These are phyloP conservation scores for Raja brachyura DNA, from an alignment of 2,113 vertebrate species.

Conservation along the genomic window DNA sequence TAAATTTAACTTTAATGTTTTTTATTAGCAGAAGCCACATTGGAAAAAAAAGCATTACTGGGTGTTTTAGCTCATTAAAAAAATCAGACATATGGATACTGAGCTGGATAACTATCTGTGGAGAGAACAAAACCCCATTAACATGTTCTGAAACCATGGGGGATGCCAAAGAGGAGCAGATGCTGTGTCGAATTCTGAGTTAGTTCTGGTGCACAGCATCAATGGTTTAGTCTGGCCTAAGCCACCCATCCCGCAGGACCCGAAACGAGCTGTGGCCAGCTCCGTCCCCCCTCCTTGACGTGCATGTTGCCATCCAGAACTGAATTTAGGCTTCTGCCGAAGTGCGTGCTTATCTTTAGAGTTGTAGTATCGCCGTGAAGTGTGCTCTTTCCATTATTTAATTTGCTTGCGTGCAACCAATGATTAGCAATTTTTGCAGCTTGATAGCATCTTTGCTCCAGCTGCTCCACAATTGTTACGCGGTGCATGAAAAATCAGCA, in stretches of 20 bases:
- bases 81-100: background rate
- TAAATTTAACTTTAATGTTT: background rate
- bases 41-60: background rate
- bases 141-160: background rate
- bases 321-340: background rate
- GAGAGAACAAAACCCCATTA: constrained; percentile 4
- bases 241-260: background rate
- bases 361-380: background rate
- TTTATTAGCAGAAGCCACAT: background rate
- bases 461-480: constrained; percentile 29
- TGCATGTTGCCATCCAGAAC: background rate
- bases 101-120: background rate
- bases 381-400: constrained; percentile 9
- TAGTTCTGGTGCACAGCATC: background rate
- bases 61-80: background rate
- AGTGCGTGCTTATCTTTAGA: background rate
- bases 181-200: constrained; percentile 4
- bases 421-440: constrained; percentile 21
- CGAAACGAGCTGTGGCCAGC: background rate
- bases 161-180: constrained; percentile 15
- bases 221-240: background rate
- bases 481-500: constrained; percentile 6
- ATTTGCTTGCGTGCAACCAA: constrained; percentile 11
- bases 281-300: background rate
- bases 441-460: background rate